Conservation (phyloP, 1,140 invertebrate species). For the Ectropis grisescens region DNA sequence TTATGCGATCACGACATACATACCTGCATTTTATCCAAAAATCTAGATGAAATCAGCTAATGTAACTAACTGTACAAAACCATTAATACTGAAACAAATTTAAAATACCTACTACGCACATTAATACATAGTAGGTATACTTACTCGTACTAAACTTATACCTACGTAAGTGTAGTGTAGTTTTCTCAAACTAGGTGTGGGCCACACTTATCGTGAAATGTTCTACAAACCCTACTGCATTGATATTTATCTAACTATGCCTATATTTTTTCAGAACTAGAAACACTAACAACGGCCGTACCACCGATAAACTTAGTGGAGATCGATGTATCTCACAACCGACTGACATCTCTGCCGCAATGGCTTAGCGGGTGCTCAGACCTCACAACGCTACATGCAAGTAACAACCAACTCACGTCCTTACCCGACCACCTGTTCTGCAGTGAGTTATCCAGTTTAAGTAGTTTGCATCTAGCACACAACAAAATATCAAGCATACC, state of each 20-base stretch:
- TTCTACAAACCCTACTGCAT: no score
- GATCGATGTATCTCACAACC: slow-evolving; percentile 84
- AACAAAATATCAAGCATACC: slow-evolving; percentile 81
- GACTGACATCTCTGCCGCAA: slow-evolving; percentile 79
- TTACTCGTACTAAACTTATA: no score
- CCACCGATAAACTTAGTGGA: slow-evolving; percentile 78
- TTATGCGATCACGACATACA: no score
- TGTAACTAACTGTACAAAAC: no score
- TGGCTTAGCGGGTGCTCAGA: slow-evolving; percentile 84
- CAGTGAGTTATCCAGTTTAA: slow-evolving; percentile 77
- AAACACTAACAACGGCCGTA: slow-evolving; percentile 74
- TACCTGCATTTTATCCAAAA: no score
- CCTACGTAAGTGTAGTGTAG: no score
- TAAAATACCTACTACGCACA: no score
- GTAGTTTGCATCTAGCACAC: slow-evolving; percentile 81
- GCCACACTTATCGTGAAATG: no score
- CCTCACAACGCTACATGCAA: slow-evolving; percentile 79
- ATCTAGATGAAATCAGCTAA: no score
- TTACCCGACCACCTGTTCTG: slow-evolving; percentile 81
- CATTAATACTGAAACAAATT: no score
- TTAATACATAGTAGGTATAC: no score
- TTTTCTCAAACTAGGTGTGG: no score
- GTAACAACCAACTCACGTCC: slow-evolving; percentile 78
- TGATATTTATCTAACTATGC: slow-evolving; percentile 3
- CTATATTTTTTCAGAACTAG: slow-evolving; percentile 72